Evolutionary conservation across 2,888 invertebrate species (phyloP).

Genomic region (Ceratothoa steindachneri): DNA sequence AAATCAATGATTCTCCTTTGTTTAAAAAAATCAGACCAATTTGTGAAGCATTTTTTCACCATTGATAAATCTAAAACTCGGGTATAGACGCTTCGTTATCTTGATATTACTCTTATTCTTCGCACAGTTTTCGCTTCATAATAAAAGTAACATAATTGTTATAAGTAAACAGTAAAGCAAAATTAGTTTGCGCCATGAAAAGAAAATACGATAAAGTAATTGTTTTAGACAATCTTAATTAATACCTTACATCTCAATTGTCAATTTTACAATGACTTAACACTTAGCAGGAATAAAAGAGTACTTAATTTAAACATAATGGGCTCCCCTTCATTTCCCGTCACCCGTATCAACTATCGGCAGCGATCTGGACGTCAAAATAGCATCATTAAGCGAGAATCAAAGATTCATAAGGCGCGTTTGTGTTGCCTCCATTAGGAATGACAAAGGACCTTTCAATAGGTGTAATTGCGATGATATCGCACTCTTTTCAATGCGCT

Average conservation of each 20-base stretch:
- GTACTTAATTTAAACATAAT: not conserved
- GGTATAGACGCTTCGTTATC: too few relatives aligned
- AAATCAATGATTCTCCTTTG: too few relatives aligned
- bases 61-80: too few relatives aligned
- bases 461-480: slow-evolving; percentile 6
- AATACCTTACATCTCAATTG: slow-evolving; percentile 22
- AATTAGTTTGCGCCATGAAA: too few relatives aligned
- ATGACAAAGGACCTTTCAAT: not conserved
- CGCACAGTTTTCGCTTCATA: too few relatives aligned
- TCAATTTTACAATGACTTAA: slow-evolving; percentile 19
- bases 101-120: too few relatives aligned
- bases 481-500: not conserved
- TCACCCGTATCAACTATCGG: not conserved
- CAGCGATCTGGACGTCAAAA: not conserved
- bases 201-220: not conserved
- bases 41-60: too few relatives aligned
- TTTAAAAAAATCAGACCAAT: too few relatives aligned
- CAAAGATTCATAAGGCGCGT: not conserved
- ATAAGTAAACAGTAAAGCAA: too few relatives aligned
- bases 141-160: too few relatives aligned
- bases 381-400: not conserved
- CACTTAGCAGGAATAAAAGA: not conserved
- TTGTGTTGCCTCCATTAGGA: not conserved
- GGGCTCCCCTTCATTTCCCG: not conserved
- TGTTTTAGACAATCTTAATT: slow-evolving; percentile 23